Evolutionary conservation across 2,888 invertebrate species (phyloP).

Genomic region (Stenchaetothrips biformis): DNA sequence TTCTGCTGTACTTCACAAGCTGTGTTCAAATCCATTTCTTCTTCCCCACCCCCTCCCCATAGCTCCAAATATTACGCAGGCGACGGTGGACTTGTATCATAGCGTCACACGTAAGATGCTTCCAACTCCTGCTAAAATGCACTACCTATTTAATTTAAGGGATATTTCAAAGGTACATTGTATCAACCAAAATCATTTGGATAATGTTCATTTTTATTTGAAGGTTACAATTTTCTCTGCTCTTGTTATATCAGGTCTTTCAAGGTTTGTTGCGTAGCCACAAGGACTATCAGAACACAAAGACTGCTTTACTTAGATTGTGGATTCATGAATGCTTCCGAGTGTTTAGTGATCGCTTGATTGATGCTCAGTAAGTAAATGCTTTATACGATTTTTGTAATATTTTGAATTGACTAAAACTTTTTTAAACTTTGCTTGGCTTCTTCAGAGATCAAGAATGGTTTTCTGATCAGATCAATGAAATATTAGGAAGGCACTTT

Average conservation of each 20-base stretch:
- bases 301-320: slow-evolving; percentile 63
- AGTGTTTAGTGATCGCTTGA: slow-evolving; percentile 78
- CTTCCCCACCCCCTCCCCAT: slow-evolving; percentile 35
- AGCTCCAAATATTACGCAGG: slow-evolving; percentile 62
- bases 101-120: slow-evolving; percentile 67
- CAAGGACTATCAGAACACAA: slow-evolving; percentile 71
- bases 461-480: slow-evolving; percentile 66
- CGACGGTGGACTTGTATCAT: slow-evolving; percentile 74
- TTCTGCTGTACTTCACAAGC: not conserved
- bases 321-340: slow-evolving; percentile 85
- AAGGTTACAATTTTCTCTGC: slow-evolving; percentile 26
- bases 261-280: slow-evolving; percentile 75
- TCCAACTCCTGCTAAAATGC: slow-evolving; percentile 84
- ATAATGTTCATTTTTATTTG: not conserved
- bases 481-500: slow-evolving; percentile 71
- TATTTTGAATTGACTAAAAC: not conserved
- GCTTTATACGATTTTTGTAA: not conserved
- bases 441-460: slow-evolving; percentile 65
- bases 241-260: slow-evolving; percentile 47
- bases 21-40: slow-evolving; percentile 8
- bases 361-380: slow-evolving; percentile 61
- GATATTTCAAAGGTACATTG: slow-evolving; percentile 73
- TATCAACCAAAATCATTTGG: not conserved
- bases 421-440: not conserved
- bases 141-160: slow-evolving; percentile 82